Base-by-base conservation (phyloP, 2,888 invertebrate genomes). In the Teleiodes luculella region DNA sequence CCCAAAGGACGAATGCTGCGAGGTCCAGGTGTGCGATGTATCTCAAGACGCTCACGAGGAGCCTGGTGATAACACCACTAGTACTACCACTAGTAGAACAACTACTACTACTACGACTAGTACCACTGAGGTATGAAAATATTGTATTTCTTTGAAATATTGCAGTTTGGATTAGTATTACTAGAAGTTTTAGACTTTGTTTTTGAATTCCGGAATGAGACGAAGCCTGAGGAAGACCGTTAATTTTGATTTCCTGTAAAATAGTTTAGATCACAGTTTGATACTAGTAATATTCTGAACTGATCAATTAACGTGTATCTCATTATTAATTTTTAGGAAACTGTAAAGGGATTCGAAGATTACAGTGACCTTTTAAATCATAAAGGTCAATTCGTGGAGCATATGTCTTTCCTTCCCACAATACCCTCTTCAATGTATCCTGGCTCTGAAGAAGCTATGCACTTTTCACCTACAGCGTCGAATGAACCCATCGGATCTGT, bases 21-120 rank as follows among this genome's bases (percentile, higher is more conserved):
- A 94, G 64, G 92, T 96, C 59, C 94, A 96, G 57, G 90, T 96
- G 2, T 97, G 97, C 74, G 96, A 96, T 70, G 96, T 96, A 3
- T 95, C 95, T 0, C 90, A 95, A 16, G 94, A 95, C 59, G 95
- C 92, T 52, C 94, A 95, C 60, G 95, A 95, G 60, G 91, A 91
- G 59, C 76, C 82, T 0, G 55, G 60, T 0, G 83, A 87, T 2
- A 86, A 84, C 47, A 55, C 54, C 1, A 87, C 83, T 1, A 67
- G 66, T 3, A 68, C 72, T 3, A 67, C 72, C 7, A 68, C 74
- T 4, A 61, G 60, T 4, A 55, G 53, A 1, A 86, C 83, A 1
- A 68, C 66, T 6, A 68, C 74, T 3, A 60, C 62, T 4, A 52
- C 55, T 46, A 55, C 52, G 13, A 30, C 55, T 13, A 45, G 45